These are phyloP conservation scores for Enteromius paludinosus DNA, from an alignment of 2,797 vertebrate genomes.

Conservation along the genomic window DNA sequence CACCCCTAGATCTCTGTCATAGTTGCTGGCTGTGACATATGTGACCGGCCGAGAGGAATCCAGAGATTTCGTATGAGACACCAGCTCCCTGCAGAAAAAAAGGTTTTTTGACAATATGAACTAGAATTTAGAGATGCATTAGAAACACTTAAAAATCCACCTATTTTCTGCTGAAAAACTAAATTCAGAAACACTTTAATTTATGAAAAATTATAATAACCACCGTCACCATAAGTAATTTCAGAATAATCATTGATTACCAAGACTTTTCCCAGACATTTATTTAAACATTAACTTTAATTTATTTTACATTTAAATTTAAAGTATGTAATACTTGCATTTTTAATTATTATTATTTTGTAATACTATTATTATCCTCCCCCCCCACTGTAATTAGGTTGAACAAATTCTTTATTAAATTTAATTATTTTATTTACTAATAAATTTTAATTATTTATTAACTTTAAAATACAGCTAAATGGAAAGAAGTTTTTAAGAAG, in stretches of 20 bases:
- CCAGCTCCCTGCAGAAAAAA: conserved; percentile 79
- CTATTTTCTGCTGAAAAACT: neutral
- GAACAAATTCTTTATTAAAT: neutral
- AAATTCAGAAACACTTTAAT: neutral
- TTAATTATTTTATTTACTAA: neutral
- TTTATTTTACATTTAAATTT: too few species aligned
- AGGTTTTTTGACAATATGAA: neutral
- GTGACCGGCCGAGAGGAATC: conserved; percentile 90
- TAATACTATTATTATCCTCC: neutral
- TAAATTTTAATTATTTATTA: neutral
- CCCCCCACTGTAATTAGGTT: neutral
- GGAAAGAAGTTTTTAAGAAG: neutral
- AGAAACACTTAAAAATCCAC: neutral
- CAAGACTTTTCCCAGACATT: neutral
- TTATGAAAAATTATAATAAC: neutral
- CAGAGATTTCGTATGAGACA: conserved; percentile 85
- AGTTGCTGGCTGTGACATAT: conserved; percentile 83
- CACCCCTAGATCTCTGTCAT: conserved; percentile 86
- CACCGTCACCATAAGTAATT: neutral
- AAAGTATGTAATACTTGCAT: neutral
- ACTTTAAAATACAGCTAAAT: neutral
- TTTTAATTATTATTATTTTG: neutral
- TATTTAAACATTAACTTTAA: neutral
- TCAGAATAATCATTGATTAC: neutral
- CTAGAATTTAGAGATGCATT: neutral